Base-by-base conservation (phyloP, 2,888 invertebrate species). In the Pachydiplax longipennis region DNA sequence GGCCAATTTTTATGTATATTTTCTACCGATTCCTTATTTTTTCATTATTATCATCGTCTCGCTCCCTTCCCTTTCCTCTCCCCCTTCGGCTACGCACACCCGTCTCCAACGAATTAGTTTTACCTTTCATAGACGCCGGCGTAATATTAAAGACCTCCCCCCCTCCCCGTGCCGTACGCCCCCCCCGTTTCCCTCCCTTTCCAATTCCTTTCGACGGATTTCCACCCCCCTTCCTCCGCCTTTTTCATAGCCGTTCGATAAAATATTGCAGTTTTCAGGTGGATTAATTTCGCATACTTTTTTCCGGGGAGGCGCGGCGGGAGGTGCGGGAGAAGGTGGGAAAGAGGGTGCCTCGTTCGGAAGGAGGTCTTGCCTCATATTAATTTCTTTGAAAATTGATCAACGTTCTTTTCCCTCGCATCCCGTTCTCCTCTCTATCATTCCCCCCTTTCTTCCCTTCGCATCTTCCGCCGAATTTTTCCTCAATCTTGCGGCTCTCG, bases 381-480 rank as follows among this genome's bases (percentile, higher is more conserved):
- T 87, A 87, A 87, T 87, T 87, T 87, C 87, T 87, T 87, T 87
- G 87, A 87, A 87, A 87, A 87, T 87, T 87, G 87, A 87, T 87
- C 87, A 87, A 65, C 87, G 87, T 65, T 87, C 87, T 87, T 87
- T 87, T 61, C 87, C 87, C 87, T 87, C n/a, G 25, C 35, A 35
- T 25, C 35, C 37, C 37, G 22, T 22, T 25, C 58, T 8, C 31
- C 25, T 35, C 82, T 15, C 83, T 58, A 35, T 87, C 37, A 37
- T n/a, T 40, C n/a, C 18, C 53, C 83, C 31, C 3, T 48, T 35
- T 35, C 58, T n/a, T 15, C 10, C 53, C 13, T 25, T 83, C 53
- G 53, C 44, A 8, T 65, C 87, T 22, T 37, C 37, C 61, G 58
- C 61, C 61, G 37, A 61, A 87, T 58, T 87, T 61, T 87, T 87